phyloP scores from a whole-genome alignment of 2,797 vertebrate genomes.

The Carcharodon carcharias region DNA sequence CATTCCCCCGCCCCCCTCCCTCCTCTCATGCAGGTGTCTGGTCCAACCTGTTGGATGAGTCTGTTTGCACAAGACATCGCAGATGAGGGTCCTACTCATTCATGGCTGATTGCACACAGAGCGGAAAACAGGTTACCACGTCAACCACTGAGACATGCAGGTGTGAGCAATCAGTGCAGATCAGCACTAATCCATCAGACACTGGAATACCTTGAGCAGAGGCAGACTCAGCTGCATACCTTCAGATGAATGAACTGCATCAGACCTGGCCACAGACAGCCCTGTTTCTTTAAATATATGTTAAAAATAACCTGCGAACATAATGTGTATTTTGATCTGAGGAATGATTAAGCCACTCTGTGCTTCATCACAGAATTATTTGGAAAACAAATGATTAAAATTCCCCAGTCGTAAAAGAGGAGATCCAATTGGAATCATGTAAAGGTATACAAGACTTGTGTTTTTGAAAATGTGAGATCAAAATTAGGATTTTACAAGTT shows the following conservation, averaged over 20 bases:
- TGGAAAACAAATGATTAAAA: neutral
- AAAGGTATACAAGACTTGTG: neutral
- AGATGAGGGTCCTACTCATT: constrained; percentile 70
- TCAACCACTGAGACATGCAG: constrained; percentile 62
- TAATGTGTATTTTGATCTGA: neutral
- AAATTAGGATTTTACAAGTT: constrained; percentile 1
- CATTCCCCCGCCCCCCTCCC: neutral
- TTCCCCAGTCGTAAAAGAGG: neutral
- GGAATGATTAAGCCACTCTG: neutral
- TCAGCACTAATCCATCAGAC: constrained; percentile 74
- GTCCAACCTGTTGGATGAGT: constrained; percentile 72
- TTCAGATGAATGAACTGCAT: constrained; percentile 6
- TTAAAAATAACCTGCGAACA: neutral
- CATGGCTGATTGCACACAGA: constrained; percentile 76
- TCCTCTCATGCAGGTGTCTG: constrained; percentile 57
- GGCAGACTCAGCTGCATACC: constrained; percentile 41
- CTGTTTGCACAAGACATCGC: constrained; percentile 74
- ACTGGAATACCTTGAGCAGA: constrained; percentile 52
- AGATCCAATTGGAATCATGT: neutral
- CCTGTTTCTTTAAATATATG: neutral
- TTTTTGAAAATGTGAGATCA: neutral
- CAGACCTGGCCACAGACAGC: neutral
- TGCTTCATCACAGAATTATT: neutral
- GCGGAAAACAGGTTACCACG: constrained; percentile 56
- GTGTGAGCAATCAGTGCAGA: constrained; percentile 78